These are phyloP conservation scores for Chionodraco myersi DNA, from an alignment of 2,113 vertebrate species.

Conservation along the genomic window DNA sequence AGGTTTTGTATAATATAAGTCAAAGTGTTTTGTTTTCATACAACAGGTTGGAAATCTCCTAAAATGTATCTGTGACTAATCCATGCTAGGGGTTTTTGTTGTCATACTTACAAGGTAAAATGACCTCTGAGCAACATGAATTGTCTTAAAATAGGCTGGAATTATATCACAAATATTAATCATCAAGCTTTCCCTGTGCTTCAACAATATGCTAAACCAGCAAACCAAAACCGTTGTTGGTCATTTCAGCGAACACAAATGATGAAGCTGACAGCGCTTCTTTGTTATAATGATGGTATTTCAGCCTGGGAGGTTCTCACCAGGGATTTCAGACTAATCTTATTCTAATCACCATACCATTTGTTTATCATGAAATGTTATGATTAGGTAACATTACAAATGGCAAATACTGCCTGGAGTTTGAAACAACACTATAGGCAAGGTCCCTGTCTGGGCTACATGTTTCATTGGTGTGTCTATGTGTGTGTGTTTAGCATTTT, in stretches of 20 bases:
- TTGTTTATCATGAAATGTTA: conserved; percentile 3
- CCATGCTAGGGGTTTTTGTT: background rate
- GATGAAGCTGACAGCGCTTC: too few species aligned
- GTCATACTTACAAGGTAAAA: too few species aligned
- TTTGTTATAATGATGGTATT: too few species aligned
- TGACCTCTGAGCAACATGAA: too few species aligned
- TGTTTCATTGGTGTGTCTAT: background rate
- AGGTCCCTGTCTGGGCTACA: conserved; percentile 1
- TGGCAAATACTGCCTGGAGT: background rate
- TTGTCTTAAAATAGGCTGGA: too few species aligned
- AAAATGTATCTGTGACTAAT: conserved; percentile 8
- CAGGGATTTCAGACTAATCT: too few species aligned
- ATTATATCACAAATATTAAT: too few species aligned
- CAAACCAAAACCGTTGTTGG: too few species aligned
- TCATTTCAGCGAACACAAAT: too few species aligned
- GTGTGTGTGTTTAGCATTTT: background rate
- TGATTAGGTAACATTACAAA: conserved; percentile 19
- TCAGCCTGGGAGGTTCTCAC: too few species aligned
- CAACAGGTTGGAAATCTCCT: conserved; percentile 14
- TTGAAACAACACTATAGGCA: conserved; percentile 1
- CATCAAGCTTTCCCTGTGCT: too few species aligned
- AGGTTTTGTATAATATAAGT: background rate
- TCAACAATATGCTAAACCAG: too few species aligned
- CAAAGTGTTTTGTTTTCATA: background rate
- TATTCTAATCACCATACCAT: background rate